Conservation (phyloP, 2,888 invertebrate species). For the Elgonia sp. region DNA sequence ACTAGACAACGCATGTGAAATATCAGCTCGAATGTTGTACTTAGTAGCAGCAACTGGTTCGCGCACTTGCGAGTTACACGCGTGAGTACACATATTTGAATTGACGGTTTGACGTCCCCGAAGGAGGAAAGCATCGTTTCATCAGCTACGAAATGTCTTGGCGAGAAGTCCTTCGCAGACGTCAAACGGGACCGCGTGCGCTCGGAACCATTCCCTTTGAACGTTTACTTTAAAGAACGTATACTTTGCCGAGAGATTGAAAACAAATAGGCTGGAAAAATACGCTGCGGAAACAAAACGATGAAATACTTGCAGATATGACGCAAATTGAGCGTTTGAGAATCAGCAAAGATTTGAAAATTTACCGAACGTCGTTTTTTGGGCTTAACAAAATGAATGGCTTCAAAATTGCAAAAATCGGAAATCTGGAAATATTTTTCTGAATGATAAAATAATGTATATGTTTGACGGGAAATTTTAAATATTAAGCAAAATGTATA, state of each 20-base stretch:
- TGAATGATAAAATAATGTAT: too few species aligned
- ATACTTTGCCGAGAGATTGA: conserved; percentile 65
- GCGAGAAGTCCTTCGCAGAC: conserved; percentile 17
- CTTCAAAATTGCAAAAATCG: too few species aligned
- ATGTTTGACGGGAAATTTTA: too few species aligned
- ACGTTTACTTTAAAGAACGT: conserved; percentile 70
- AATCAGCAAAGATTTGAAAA: background rate
- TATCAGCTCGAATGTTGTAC: conserved; percentile 53
- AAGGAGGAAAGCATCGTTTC: background rate
- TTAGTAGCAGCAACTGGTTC: conserved; percentile 35
- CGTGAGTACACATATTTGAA: conserved; percentile 51
- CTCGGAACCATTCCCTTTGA: conserved; percentile 69
- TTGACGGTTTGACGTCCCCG: conserved; percentile 54
- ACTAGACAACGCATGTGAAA: conserved; percentile 60
- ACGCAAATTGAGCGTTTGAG: background rate
- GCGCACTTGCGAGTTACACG: conserved; percentile 50
- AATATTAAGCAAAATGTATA: too few species aligned
- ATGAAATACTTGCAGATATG: conserved; percentile 43
- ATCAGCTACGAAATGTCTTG: conserved; percentile 10
- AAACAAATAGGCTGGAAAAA: conserved; percentile 76
- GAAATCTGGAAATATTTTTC: too few species aligned
- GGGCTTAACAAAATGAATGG: too few species aligned
- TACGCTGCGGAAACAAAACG: conserved; percentile 43
- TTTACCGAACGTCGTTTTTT: too few species aligned
- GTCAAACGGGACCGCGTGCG: conserved; percentile 44